Base-by-base conservation (phyloP, 2,113 vertebrate species). In the Pachyramphus minor region DNA sequence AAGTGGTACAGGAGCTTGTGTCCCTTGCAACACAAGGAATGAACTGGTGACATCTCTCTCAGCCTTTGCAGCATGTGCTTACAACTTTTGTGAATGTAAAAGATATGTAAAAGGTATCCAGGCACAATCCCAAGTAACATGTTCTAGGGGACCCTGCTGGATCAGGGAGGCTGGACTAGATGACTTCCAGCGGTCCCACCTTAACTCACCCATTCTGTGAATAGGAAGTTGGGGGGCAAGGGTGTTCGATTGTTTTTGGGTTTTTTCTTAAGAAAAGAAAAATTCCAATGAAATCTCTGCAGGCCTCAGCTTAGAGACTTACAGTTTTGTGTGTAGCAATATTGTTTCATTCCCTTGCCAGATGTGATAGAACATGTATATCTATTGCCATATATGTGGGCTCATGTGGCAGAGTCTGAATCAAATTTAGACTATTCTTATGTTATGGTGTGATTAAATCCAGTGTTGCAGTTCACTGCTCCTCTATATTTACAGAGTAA, bases 1-100 rank as follows among this genome's bases (percentile, higher is more conserved):
- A 39, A 49, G 31, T 3, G 22, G 37, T 6, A 8, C 0, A 0
- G 12, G 28, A 5, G 11, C 5, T 37, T 59, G 18, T 27, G 21
- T 28, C 47, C 19, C 17, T 45, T 77, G 42, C 28, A 45, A 27
- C 33, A 6, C 1, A 9, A 47, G 14, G 8, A 9, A 66, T 28
- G 19, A 62, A 27, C 30, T 37, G 33, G 41, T 47, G 22, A 14
- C 39, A 30, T 16, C 8, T 73, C 49, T 72, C 17, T 55, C 7
- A 64, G 58, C 27, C 49, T 72, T 78, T 19, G 6, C 27, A 39
- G 6, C 2, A 1, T 33, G 35, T 55, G n/a, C 49, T 58, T 9
- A 2, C 33, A 33, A 21, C 35, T 68, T 35, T 30, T 44, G 58
- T 37, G 22, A 66, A 37, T 35, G 50, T 11, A 66, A 28, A 80